Evolutionary conservation across 2,113 vertebrate species (phyloP).

Genomic region (Macaca fascicularis): DNA sequence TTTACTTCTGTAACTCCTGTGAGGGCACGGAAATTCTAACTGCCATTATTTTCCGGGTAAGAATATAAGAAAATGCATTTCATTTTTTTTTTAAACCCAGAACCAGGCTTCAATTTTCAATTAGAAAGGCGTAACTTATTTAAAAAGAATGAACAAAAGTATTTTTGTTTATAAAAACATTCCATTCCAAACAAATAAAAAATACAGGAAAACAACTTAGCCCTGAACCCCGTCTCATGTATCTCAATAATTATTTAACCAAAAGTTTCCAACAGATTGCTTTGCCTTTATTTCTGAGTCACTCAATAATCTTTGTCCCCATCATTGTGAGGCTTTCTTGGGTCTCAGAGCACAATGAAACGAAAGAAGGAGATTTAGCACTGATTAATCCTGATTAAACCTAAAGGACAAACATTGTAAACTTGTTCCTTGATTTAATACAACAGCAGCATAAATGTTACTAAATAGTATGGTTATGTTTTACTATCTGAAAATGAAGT

Average conservation of each 20-base stretch:
- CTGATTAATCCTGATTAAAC: background rate
- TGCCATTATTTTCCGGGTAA: background rate
- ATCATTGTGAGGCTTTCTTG: background rate
- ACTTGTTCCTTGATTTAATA: background rate
- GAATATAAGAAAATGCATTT: background rate
- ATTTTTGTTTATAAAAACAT: background rate
- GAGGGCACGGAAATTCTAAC: slow-evolving; percentile 27
- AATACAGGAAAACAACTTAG: background rate
- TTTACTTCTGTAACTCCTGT: slow-evolving; percentile 1
- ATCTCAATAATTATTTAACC: background rate
- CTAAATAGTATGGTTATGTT: background rate
- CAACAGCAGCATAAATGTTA: background rate
- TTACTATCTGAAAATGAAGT: background rate
- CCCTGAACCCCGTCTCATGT: background rate
- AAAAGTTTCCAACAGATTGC: background rate
- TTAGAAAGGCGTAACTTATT: background rate
- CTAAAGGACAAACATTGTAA: background rate
- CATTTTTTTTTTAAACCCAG: background rate
- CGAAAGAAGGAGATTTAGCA: background rate
- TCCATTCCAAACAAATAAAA: background rate
- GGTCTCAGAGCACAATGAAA: background rate
- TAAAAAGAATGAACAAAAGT: background rate
- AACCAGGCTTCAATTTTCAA: background rate
- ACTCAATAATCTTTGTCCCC: background rate
- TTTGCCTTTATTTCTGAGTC: background rate